phyloP scores from a whole-genome alignment of 2,797 vertebrate genomes.

The Eremophila alpestris region DNA sequence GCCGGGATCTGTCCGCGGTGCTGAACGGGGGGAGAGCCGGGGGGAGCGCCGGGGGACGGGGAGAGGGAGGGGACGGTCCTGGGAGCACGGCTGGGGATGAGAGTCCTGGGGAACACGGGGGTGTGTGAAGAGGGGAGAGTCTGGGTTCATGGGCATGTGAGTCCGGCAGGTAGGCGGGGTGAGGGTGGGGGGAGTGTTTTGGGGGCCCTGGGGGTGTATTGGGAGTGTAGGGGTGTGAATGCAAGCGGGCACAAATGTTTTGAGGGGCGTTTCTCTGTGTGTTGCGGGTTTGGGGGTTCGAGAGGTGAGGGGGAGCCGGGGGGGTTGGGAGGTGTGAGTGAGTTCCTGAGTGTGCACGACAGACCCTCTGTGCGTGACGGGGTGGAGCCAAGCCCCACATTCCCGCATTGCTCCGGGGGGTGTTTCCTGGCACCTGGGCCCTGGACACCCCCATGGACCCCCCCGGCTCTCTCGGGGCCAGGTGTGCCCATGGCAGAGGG shows the following conservation, averaged over 20 bases:
- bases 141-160: not conserved
- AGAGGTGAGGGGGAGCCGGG: not conserved
- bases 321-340: not conserved
- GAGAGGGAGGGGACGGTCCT: not conserved
- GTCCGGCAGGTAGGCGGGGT: too few species aligned
- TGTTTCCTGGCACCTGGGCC: not conserved
- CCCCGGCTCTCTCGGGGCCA: accelerated
- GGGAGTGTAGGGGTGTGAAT: not conserved
- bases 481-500: not conserved
- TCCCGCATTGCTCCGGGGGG: accelerated
- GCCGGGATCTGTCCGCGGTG: slow-evolving; percentile 13
- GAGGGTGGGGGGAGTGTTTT: too few species aligned
- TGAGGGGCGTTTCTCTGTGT: not conserved
- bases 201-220: accelerated
- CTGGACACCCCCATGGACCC: accelerated
- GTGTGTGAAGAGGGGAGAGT: too few species aligned
- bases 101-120: not conserved
- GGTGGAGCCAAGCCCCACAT: accelerated
- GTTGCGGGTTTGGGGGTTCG: not conserved
- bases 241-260: too few species aligned
- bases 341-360: accelerated
- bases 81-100: not conserved
- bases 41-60: not conserved
- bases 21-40: not conserved
- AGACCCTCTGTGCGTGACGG: not conserved